phyloP scores from a whole-genome alignment of 2,797 vertebrate species.

The Steatocranus sp. region DNA sequence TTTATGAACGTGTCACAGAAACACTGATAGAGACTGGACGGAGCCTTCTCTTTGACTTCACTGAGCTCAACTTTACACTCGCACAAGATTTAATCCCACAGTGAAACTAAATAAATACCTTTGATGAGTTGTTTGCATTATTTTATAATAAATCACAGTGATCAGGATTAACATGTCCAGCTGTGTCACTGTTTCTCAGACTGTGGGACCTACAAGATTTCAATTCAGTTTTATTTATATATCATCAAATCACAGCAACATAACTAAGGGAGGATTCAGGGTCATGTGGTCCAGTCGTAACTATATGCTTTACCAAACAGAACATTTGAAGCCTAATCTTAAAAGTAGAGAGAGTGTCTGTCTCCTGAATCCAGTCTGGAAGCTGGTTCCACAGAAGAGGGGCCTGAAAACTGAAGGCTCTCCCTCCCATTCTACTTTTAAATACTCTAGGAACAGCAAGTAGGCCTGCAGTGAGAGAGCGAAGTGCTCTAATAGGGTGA shows the following conservation, averaged over 20 bases:
- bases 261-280: not conserved
- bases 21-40: not conserved
- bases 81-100: not conserved
- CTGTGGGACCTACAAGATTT: not conserved
- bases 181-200: not conserved
- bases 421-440: accelerated
- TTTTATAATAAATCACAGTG: not conserved
- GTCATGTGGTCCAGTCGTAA: not conserved
- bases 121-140: not conserved
- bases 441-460: not conserved
- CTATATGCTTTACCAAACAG: not conserved
- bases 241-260: not conserved
- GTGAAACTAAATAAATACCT: not conserved
- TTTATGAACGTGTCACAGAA: not conserved
- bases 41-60: not conserved
- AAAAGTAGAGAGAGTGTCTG: not conserved
- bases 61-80: not conserved
- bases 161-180: not conserved
- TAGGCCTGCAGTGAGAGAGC: accelerated
- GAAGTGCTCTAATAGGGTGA: not conserved
- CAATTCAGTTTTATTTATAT: not conserved
- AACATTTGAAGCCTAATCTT: not conserved
- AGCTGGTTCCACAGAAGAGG: not conserved
- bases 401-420: not conserved
- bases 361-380: accelerated